Evolutionary conservation across 2,888 invertebrate genomes (phyloP).

Genomic region (Neuroscelio doddi): DNA sequence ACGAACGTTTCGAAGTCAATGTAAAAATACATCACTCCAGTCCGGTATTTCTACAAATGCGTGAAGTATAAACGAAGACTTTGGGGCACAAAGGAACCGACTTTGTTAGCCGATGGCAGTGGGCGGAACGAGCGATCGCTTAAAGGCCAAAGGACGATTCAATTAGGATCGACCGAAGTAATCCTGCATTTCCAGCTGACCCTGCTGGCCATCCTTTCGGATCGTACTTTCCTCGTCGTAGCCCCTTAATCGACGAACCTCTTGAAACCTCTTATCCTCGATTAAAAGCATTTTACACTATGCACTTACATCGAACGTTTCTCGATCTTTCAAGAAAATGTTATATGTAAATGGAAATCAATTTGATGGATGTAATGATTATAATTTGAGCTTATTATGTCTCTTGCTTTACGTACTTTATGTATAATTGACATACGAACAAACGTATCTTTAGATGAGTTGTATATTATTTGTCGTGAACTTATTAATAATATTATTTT

Average conservation of each 20-base stretch:
- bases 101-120: constrained; percentile 38
- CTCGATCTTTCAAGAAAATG: no score
- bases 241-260: constrained; percentile 58
- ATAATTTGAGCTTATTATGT: no score
- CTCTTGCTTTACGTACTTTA: no score
- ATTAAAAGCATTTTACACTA: constrained; percentile 55
- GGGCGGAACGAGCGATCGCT: constrained; percentile 61
- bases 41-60: constrained; percentile 24
- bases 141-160: constrained; percentile 69
- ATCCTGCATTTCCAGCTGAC: constrained; percentile 63
- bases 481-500: no score
- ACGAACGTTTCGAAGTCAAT: no score
- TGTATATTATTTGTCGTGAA: no score
- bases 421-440: no score
- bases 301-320: constrained; percentile 28
- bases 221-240: constrained; percentile 43
- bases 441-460: no score
- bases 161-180: constrained; percentile 69
- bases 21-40: no score
- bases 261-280: constrained; percentile 55
- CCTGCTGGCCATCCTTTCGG: constrained; percentile 53
- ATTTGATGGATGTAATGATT: no score
- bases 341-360: no score
- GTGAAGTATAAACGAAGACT: constrained; percentile 37
- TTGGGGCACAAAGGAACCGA: constrained; percentile 25